A percentile compares a stretch with the other conserved stretches of the same genome.
Conservation (phyloP, 2,888 invertebrate species). For the Scaptomyza flava region DNA sequence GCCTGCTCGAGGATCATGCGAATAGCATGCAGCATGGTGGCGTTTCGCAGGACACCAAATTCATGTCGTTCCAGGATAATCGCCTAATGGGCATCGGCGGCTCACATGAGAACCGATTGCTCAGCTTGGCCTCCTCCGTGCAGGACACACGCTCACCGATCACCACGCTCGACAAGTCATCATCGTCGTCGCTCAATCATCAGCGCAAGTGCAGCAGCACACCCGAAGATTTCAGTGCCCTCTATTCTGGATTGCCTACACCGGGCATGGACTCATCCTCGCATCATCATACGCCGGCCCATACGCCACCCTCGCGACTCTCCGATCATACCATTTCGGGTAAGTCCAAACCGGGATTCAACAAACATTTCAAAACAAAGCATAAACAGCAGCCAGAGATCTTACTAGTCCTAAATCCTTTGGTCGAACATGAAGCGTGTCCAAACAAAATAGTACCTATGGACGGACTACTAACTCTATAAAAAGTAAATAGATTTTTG, state of each 20-base stretch:
- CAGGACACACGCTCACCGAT: conserved; percentile 86
- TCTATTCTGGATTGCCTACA: conserved; percentile 89
- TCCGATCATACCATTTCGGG: conserved; percentile 87
- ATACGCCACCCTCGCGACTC: conserved; percentile 88
- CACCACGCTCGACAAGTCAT: conserved; percentile 85
- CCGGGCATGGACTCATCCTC: conserved; percentile 85
- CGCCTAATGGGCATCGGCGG: conserved; percentile 84
- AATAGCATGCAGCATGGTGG: conserved; percentile 84
- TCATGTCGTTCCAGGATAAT: conserved; percentile 85
- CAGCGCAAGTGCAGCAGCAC: conserved; percentile 92
- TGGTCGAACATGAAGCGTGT: no score
- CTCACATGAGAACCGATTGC: conserved; percentile 83
- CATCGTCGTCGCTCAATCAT: conserved; percentile 82
- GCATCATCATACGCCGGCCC: conserved; percentile 88
- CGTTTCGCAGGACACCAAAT: conserved; percentile 84
- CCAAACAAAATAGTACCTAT: no score
- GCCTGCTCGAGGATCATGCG: conserved; percentile 92
- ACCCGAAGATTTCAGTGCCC: conserved; percentile 94
- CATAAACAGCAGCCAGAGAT: no score
- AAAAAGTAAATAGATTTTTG: no score
- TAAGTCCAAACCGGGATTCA: conserved; percentile 72
- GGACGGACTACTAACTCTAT: no score
- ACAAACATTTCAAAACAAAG: no score
- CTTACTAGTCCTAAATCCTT: no score
- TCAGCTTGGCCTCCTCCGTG: conserved; percentile 84